A percentile compares a stretch with the other conserved stretches of the same genome.
These are phyloP conservation scores for Gymnopithys bicolor DNA, from an alignment of 2,797 vertebrate genomes.

Conservation along the genomic window DNA sequence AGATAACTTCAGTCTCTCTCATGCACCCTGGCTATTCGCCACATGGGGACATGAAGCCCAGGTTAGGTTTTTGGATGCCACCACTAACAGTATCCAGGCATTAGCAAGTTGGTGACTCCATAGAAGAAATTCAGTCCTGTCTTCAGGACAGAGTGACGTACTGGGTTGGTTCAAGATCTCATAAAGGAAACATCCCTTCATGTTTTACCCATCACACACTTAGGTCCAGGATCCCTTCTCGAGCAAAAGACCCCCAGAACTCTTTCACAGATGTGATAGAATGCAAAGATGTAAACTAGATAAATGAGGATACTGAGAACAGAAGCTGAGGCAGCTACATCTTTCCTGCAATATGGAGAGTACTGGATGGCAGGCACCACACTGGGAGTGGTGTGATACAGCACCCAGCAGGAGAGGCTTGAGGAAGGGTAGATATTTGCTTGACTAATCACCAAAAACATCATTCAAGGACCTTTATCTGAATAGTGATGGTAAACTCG, in stretches of 20 bases:
- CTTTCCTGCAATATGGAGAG: background rate
- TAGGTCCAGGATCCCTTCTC: background rate
- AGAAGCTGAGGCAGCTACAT: background rate
- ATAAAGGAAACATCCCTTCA: background rate
- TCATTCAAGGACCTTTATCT: background rate
- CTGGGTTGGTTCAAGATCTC: background rate
- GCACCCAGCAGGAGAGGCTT: background rate
- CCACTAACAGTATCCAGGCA: background rate
- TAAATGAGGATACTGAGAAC: background rate
- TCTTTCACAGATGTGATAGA: background rate
- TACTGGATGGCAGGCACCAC: accelerated
- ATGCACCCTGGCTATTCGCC: background rate
- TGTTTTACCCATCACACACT: background rate
- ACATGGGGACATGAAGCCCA: accelerated
- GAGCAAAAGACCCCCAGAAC: background rate
- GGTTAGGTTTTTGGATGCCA: background rate
- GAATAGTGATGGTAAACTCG: background rate
- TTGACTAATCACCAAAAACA: background rate
- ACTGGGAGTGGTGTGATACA: background rate
- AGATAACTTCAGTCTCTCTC: background rate
- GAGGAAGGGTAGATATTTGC: background rate
- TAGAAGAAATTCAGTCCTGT: background rate
- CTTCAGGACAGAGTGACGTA: background rate
- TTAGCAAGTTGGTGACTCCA: background rate
- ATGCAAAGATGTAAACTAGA: background rate